Evolutionary conservation across 2,888 invertebrate genomes (phyloP), one percentile per base, ranked within the genome.

Genomic region (Melanargia galathea): DNA sequence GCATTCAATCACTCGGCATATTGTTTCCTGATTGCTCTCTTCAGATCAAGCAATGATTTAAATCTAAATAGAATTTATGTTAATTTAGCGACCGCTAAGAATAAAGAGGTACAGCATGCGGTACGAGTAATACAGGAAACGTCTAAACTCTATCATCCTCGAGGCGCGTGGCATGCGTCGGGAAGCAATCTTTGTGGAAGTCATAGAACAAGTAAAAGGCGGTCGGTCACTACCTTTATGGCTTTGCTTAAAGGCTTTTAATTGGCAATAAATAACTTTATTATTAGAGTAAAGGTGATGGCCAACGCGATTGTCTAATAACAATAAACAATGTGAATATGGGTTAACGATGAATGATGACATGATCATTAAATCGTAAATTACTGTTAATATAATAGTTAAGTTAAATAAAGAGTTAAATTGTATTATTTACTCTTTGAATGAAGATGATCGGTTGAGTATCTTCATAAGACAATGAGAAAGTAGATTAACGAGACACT

Each of bases 141-240:
- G 86, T 86, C 84, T 74, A 78, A 81, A 80, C 81, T 73, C 81
- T 82, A 85, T 83, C 80, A 78, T 82, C 83, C 90, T 86, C 74
- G 79, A 81, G 89, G 90, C 88, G 75, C 72, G 80, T 78, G 80
- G 82, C 81, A 80, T 83, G 82, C 81, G 83, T 82, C 81, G 86
- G 83, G 80, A 83, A 85, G 84, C 86, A 87, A 86, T 87, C 81
- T 80, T 78, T 81, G 81, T 82, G 77, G 77, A 77, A 80, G 80
- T 75, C 80, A 81, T 78, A 83, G 81, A 83, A 87, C 86, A 88
- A 84, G 88, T 81, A 86, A 86, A 86, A 83, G 87, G 86, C 86
- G 86, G 87, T 83, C 83, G 82, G 79, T 54, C 60, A 59, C 75
- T 81, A 82, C 79, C 26, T 59, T 26, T 40, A 51, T 59, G 49